phyloP scores from a whole-genome alignment of 2,113 vertebrate species.

The Diglossa brunneiventris region DNA sequence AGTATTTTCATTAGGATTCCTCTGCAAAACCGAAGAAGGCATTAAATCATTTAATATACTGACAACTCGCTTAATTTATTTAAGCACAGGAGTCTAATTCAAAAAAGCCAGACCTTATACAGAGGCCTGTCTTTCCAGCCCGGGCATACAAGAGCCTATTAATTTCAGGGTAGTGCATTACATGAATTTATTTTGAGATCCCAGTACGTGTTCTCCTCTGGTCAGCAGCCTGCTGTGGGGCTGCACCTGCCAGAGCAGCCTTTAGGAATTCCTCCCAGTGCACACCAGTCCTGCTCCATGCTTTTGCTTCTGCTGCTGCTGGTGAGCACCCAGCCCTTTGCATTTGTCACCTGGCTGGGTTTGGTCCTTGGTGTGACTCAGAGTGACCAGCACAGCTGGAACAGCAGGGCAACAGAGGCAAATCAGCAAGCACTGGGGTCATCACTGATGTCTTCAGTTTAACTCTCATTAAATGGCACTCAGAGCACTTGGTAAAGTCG shows the following conservation, averaged over 20 bases:
- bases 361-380: neutral
- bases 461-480: neutral
- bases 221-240: neutral
- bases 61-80: constrained; percentile 59
- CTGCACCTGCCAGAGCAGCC: neutral
- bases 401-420: neutral
- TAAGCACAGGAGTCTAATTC: constrained; percentile 47
- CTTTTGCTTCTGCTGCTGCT: neutral
- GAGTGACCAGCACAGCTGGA: neutral
- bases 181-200: neutral
- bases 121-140: neutral
- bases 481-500: neutral
- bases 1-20: constrained; percentile 61
- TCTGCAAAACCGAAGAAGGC: constrained; percentile 29
- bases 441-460: neutral
- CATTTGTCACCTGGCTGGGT: neutral
- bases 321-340: neutral
- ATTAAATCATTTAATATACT: constrained; percentile 64
- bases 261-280: neutral
- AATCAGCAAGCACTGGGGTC: neutral
- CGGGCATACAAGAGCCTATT: neutral
- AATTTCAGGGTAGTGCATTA: neutral
- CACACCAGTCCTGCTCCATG: neutral
- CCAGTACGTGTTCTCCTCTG: neutral
- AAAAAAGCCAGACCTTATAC: constrained; percentile 15